Conservation (phyloP, 2,797 vertebrate genomes). For the Halcyon smyrnensis region DNA sequence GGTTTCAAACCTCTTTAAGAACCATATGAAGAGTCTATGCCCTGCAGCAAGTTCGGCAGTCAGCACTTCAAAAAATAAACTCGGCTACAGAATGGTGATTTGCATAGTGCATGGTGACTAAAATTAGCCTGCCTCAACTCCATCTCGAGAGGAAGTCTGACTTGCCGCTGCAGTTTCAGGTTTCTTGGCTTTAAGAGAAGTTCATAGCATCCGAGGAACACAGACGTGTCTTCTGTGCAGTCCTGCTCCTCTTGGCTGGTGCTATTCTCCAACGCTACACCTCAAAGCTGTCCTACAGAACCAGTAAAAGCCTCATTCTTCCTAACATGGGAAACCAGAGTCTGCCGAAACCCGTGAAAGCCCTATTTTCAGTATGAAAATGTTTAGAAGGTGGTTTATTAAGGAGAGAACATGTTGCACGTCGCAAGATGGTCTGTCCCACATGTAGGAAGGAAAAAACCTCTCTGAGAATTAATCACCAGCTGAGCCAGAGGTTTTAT, state of each 20-base stretch:
- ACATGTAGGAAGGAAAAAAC: not conserved
- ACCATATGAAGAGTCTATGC: not conserved
- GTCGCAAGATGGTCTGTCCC: not conserved
- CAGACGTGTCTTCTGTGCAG: conserved; percentile 8
- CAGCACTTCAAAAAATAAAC: conserved; percentile 41
- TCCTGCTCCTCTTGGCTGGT: not conserved
- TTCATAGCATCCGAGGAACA: not conserved
- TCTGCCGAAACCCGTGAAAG: not conserved
- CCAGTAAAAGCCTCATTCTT: not conserved
- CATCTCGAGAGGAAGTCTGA: conserved; percentile 35
- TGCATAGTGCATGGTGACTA: conserved; percentile 32
- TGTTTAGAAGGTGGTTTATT: not conserved
- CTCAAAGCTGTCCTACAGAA: not conserved
- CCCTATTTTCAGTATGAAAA: not conserved
- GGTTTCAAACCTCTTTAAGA: not conserved
- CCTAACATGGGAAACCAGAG: not conserved
- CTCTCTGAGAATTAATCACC: not conserved
- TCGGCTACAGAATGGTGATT: not conserved
- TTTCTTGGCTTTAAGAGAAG: conserved; percentile 41
- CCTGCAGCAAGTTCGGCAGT: conserved; percentile 38
- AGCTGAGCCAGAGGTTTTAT: not conserved
- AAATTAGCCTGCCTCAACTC: conserved; percentile 48
- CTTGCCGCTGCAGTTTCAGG: conserved; percentile 25
- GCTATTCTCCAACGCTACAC: not conserved
- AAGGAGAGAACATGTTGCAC: accelerated